Base-by-base conservation (phyloP, 2,797 vertebrate species). In the Phalloptychus januarius region DNA sequence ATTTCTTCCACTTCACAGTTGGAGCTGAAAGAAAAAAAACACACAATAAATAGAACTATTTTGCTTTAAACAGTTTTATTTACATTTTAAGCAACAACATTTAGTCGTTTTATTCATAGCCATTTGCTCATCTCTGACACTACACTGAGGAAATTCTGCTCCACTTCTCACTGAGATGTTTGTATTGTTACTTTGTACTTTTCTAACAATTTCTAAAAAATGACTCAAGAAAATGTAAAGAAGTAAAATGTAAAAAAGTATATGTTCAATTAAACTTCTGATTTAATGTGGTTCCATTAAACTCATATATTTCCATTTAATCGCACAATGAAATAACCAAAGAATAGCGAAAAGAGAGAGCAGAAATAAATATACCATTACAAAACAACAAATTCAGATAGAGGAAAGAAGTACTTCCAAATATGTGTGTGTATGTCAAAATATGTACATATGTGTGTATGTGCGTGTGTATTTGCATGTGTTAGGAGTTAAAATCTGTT, bases 401-500 rank as follows among this genome's bases (percentile, higher is more conserved):
- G 46, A 48, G 2, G 46, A 48, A 48, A 20, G 46, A 20, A 48
- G 20, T 48, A 48, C 7, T 48, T 48, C 5, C 46, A 52, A 52
- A 52, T 25, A 25, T n/a, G 23, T 56, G 5, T 31, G 13, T 31
- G 12, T 31, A 58, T 58, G 28, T 58, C 15, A 31, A 28, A 28
- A 56, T 28, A 56, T 28, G 28, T 28, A 28, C 25, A 0, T 28
- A 1, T 28, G 10, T n/a, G 25, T 11, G 8, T 18, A 13, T 3
- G 15, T 46, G 16, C 0, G 16, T 5, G 16, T 48, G 5, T 20
- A 11, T 11, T 23, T 52, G 52, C 11, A 0, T n/a, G 54, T 28
- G 54, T 18, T 36, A 36, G 16, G 16, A 77, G 28, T 82, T 40
- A 38, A 73, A 69, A 76, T 45, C 16, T 70, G 56, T 56, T 71